phyloP scores from a whole-genome alignment of 1,140 invertebrate species.

The Batillaria attramentaria region DNA sequence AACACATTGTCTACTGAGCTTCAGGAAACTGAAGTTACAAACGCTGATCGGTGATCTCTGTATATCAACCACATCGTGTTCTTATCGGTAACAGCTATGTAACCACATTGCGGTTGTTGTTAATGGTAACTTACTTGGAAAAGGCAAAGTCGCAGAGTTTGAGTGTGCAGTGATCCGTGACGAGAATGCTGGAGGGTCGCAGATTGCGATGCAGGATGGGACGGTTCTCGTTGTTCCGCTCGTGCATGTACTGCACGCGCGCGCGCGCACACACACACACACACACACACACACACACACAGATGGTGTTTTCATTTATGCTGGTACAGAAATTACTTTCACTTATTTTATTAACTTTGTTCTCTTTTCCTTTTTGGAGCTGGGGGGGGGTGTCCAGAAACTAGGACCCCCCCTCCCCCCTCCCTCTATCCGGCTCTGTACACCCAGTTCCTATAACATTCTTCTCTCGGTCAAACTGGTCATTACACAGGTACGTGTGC shows the following conservation, averaged over 20 bases:
- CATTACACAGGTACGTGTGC: not conserved
- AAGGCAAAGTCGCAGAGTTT: constrained; percentile 8
- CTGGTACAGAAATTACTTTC: not conserved
- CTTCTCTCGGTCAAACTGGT: not conserved
- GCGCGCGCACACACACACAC: not conserved
- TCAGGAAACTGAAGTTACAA: too few relatives aligned
- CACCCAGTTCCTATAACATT: too few relatives aligned
- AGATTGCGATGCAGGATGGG: constrained; percentile 1
- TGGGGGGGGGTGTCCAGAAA: too few relatives aligned
- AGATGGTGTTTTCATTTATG: not conserved
- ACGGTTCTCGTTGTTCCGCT: constrained; percentile 5
- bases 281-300: constrained; percentile 13
- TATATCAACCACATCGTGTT: too few relatives aligned
- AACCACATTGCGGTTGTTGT: too few relatives aligned
- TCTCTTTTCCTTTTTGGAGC: not conserved
- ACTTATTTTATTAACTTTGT: not conserved
- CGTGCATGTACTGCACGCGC: constrained; percentile 4
- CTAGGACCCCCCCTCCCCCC: too few relatives aligned
- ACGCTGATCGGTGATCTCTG: too few relatives aligned
- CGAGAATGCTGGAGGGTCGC: not conserved
- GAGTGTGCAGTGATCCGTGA: constrained; percentile 10
- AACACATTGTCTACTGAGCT: too few relatives aligned
- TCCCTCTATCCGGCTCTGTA: too few relatives aligned
- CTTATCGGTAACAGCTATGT: too few relatives aligned
- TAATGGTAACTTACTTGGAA: too few relatives aligned